Evolutionary conservation across 2,113 vertebrate genomes (phyloP).

Genomic region (Desmodus rotundus): DNA sequence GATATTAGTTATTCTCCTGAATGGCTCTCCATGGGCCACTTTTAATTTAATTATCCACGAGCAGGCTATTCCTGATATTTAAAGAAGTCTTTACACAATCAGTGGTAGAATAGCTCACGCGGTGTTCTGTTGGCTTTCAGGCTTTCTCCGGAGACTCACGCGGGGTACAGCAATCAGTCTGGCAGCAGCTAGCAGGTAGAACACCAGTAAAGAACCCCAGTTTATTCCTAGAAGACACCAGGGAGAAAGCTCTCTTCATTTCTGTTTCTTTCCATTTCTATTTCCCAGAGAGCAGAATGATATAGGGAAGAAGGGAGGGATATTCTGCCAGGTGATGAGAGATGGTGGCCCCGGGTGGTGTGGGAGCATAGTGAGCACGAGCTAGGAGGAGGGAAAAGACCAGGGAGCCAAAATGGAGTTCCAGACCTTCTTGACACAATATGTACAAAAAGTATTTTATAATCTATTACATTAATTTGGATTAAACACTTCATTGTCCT

Average conservation of each 20-base stretch:
- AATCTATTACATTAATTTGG: background rate
- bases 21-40: background rate
- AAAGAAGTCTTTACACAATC: background rate
- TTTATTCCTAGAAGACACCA: background rate
- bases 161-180: background rate
- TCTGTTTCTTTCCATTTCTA: background rate
- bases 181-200: background rate
- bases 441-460: background rate
- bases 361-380: fast-evolving
- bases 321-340: background rate
- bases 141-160: background rate
- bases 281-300: background rate
- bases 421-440: background rate
- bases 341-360: background rate
- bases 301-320: too few species aligned
- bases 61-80: background rate
- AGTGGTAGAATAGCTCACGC: fast-evolving
- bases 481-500: background rate
- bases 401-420: background rate
- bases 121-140: background rate
- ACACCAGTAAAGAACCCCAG: background rate
- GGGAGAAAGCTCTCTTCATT: background rate
- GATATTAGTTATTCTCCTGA: background rate
- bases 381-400: background rate
- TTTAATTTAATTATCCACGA: background rate